Conservation (phyloP, 2,113 vertebrate species). For the Pelobates fuscus region DNA sequence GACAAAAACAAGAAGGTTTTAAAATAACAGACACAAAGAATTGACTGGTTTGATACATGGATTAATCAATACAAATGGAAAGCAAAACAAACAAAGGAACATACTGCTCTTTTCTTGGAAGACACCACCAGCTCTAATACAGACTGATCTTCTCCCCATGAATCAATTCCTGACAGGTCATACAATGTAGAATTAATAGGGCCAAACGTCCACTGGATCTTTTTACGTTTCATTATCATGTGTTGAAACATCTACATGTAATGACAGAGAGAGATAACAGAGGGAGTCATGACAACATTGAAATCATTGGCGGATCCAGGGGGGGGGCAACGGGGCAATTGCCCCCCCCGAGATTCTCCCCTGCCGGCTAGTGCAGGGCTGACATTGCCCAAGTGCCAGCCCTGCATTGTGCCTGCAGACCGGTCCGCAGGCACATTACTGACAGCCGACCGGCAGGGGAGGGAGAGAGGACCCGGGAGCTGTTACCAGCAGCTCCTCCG, state of each 20-base stretch:
- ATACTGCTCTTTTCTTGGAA: constrained; percentile 85
- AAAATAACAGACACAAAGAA: neutral
- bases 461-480: too few relatives aligned
- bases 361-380: too few relatives aligned
- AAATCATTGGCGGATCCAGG: too few relatives aligned
- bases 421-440: too few relatives aligned
- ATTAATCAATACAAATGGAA: neutral
- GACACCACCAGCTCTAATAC: constrained; percentile 90
- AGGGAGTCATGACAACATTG: neutral
- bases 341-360: too few relatives aligned
- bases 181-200: constrained; percentile 84
- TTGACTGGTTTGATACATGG: too few relatives aligned
- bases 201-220: constrained; percentile 84
- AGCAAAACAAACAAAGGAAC: neutral
- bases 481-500: too few relatives aligned
- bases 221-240: constrained; percentile 82
- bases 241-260: constrained; percentile 85
- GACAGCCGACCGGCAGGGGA: too few relatives aligned
- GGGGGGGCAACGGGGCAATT: too few relatives aligned
- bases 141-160: constrained; percentile 84
- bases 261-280: neutral
- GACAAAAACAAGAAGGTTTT: too few relatives aligned
- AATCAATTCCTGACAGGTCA: constrained; percentile 93
- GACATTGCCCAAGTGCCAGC: too few relatives aligned
- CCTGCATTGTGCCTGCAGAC: too few relatives aligned